Evolutionary conservation across 2,797 vertebrate genomes (phyloP), one percentile per base, ranked within the genome.

Genomic region (Chromobotia macracanthus): DNA sequence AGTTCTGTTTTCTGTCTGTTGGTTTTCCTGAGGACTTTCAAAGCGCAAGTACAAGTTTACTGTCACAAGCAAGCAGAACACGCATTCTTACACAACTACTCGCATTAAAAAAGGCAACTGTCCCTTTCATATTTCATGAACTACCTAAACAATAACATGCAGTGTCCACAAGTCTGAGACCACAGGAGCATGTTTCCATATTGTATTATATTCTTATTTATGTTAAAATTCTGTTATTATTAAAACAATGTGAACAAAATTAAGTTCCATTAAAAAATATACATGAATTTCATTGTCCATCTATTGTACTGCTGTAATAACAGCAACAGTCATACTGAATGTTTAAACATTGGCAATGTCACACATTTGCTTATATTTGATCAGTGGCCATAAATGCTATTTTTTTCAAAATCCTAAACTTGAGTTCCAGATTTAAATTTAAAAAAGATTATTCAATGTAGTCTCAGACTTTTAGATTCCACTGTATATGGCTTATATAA

Each of bases 81-180:
- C 41, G 10, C 55, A 44, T 50, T 38, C 31, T 16, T 55, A 9
- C 38, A 76, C 41, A 35, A 28, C 6, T 21, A 13, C 16, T 23
- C 41, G 64, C 38, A 28, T 46, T 25, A 53, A 67, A 67, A 15
- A 50, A 38, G n/a, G 44, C 64, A 67, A 79, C 46, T 66, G 80
- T 86, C 83, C 85, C 84, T 82, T 86, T 83, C 9, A 72, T 53
- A 60, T 67, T 35, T 19, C 21, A 70, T 68, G 61, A 71, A 66
- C 71, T 53, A 73, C 46, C 50, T 78, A 63, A 77, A 72, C 48
- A 50, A 53, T 31, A 56, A 74, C 46, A 63, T 46, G 25, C 66
- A 64, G 77, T 38, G 63, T 68, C 38, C 28, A 64, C 31, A 76
- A 28, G 16, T 68, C 23, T 50, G 55, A 68, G 66, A 67, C 23